Evolutionary conservation across 2,888 invertebrate species (phyloP), one percentile per base, ranked within the genome.

Genomic region (Aplocera efformata): DNA sequence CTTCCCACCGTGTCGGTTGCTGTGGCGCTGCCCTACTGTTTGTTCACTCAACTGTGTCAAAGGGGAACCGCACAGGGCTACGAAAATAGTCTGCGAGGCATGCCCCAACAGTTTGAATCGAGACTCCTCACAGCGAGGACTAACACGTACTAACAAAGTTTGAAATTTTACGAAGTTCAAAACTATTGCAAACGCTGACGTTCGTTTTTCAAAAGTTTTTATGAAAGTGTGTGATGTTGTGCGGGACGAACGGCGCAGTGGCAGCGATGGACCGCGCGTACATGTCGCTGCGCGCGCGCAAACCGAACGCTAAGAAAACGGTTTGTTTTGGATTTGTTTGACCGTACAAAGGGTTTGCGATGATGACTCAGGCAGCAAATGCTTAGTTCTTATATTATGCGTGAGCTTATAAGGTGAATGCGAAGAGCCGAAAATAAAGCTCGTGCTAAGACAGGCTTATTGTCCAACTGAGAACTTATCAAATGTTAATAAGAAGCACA

Each of bases 231-330:
- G 65, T 63, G 60, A 84, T 85, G 85, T 65, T 86, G 73, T 82
- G 88, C 49, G 83, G 83, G n/a, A 72, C 82, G 25, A 76, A 72
- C 53, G 81, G 84, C 8, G 82, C 85, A 1, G 81, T 83, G 10
- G 82, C 82, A 23, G 82, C 84, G 10, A 89, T 88, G 88, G 89
- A 89, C 38, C 79, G 89, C 40, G 89, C 88, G 37, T 89, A 89
- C 48, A 89, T 89, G 89, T 88, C 89, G 32, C 60, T 89, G 70
- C 82, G 89, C 41, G 89, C 84, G 53, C 80, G 89, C 60, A 86
- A 84, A 59, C 88, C 88, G 10, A 73, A 72, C 41, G 51, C 73
- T 3, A 79, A 73, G 32, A 75, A 75, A 37, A 81, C 84, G 78
- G 81, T 84, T 60, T 37, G 79, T 73, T 36, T 22, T 52, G 43